A percentile compares a stretch with the other conserved stretches of the same genome.
Conservation (phyloP, 2,888 invertebrate genomes). For the Heteromurus nitidus region DNA sequence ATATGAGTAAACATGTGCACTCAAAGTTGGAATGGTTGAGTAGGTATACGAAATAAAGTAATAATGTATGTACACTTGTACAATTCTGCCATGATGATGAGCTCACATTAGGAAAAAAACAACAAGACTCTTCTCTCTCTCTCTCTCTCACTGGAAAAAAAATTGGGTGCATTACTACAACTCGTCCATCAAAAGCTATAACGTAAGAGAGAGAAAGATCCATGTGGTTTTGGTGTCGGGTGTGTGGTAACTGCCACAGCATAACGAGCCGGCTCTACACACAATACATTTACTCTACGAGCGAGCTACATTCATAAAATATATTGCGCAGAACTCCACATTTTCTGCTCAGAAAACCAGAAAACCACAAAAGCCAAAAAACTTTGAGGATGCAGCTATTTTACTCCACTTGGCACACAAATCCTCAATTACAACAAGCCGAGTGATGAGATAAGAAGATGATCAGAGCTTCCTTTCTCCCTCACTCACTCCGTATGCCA, state of each 20-base stretch:
- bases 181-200: background rate
- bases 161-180: background rate
- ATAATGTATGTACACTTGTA: background rate
- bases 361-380: constrained; percentile 27
- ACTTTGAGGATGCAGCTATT: background rate
- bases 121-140: too few relatives aligned
- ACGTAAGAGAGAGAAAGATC: background rate
- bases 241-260: too few relatives aligned
- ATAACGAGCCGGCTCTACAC: too few relatives aligned
- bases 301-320: too few relatives aligned
- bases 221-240: constrained; percentile 42
- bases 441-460: constrained; percentile 33
- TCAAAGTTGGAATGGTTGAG: background rate
- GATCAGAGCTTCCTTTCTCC: constrained; percentile 23
- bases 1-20: background rate
- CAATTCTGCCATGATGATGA: too few relatives aligned
- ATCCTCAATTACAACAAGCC: constrained; percentile 1
- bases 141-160: constrained; percentile 5
- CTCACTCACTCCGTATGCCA: background rate
- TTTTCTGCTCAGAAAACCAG: constrained; percentile 39
- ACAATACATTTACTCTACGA: too few relatives aligned
- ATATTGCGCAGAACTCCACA: too few relatives aligned
- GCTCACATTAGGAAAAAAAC: too few relatives aligned
- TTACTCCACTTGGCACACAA: background rate
- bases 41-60: background rate